Conservation (phyloP, 2,888 invertebrate species). For the Xestia ashworthii region DNA sequence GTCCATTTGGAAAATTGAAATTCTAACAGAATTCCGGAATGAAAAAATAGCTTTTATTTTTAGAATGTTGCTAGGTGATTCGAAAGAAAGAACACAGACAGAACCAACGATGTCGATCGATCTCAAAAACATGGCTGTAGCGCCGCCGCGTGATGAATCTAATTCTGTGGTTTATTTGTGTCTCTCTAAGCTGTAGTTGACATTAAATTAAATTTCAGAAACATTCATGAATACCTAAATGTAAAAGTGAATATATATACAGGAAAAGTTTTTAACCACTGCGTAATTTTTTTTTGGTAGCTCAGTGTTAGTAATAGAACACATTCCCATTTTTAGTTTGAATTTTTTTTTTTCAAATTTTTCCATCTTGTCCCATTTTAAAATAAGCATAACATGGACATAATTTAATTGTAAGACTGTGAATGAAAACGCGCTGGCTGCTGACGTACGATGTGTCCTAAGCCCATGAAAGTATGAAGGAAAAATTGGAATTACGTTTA, state of each 20-base stretch:
- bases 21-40: slow-evolving; percentile 59
- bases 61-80: slow-evolving; percentile 16
- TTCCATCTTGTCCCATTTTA: too few species aligned
- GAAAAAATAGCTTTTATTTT: not conserved
- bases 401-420: too few species aligned
- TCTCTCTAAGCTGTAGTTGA: slow-evolving; percentile 4
- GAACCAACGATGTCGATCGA: slow-evolving; percentile 14
- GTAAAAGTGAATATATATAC: not conserved
- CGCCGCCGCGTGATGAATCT: not conserved
- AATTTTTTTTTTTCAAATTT: too few species aligned
- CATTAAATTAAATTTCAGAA: slow-evolving; percentile 4
- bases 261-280: too few species aligned
- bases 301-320: too few species aligned
- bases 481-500: too few species aligned
- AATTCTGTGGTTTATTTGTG: slow-evolving; percentile 4
- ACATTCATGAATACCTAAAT: slow-evolving; percentile 10
- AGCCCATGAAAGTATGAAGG: too few species aligned
- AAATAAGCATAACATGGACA: too few species aligned
- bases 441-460: too few species aligned
- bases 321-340: too few species aligned
- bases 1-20: slow-evolving; percentile 76
- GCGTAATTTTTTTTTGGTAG: too few species aligned
- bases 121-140: slow-evolving; percentile 6
- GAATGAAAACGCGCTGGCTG: too few species aligned
- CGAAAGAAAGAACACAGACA: not conserved